Percentiles rank a stretch among this genome's conserved stretches.
phyloP scores from a whole-genome alignment of 2,888 invertebrate genomes.

The Chrysodeixis includens region DNA sequence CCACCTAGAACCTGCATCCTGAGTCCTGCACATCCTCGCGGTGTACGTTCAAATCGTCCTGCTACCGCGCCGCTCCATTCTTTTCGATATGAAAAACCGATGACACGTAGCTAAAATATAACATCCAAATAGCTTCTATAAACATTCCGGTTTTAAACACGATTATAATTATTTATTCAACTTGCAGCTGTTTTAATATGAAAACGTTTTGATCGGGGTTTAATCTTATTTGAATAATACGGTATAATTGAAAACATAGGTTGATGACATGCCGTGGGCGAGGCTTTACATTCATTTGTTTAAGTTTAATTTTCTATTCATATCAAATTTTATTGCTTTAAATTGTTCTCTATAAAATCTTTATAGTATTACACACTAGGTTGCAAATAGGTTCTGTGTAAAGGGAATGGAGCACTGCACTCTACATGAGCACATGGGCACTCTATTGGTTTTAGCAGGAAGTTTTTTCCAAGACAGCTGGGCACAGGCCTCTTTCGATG shows the following conservation, averaged over 20 bases:
- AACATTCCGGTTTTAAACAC: not conserved
- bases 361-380: no score
- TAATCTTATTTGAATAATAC: not conserved
- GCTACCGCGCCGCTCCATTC: no score
- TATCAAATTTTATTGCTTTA: no score
- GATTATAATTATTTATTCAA: not conserved
- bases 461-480: no score
- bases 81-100: not conserved
- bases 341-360: not conserved
- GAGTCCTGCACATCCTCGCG: no score
- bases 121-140: not conserved
- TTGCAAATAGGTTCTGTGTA: no score
- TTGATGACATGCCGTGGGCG: not conserved
- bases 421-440: no score
- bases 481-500: no score
- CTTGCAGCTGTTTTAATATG: conserved; percentile 1
- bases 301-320: not conserved
- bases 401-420: no score
- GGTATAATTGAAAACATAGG: conserved; percentile 2
- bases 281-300: not conserved
- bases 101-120: not conserved
- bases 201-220: not conserved
- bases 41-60: no score
- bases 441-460: no score
- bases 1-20: no score